phyloP scores from a whole-genome alignment of 2,113 vertebrate species.

The Monopterus albus region DNA sequence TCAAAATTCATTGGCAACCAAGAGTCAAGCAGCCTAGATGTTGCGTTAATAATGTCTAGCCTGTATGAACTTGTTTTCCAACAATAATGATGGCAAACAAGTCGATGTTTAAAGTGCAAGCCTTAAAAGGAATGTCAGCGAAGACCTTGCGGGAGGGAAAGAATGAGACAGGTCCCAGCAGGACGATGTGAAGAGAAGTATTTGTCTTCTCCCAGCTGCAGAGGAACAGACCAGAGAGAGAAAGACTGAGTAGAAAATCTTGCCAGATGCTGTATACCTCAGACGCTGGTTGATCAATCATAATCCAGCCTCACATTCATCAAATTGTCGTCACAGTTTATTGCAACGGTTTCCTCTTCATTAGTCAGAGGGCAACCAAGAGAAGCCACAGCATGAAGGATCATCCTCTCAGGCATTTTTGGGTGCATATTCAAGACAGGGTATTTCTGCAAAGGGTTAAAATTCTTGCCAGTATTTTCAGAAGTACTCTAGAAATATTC shows the following conservation, averaged over 20 bases:
- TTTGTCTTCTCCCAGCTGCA: conserved; percentile 38
- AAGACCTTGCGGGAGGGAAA: conserved; percentile 3
- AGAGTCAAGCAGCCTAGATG: background rate
- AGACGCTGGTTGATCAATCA: conserved; percentile 24
- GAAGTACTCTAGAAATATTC: background rate
- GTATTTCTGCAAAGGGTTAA: background rate
- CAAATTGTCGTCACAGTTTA: conserved; percentile 13
- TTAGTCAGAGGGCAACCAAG: conserved; percentile 26
- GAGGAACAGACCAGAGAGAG: conserved; percentile 13
- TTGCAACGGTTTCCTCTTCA: conserved; percentile 21
- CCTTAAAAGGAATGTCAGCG: background rate
- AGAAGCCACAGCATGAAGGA: conserved; percentile 45
- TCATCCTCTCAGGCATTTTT: background rate
- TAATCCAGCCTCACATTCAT: conserved; percentile 28
- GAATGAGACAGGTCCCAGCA: conserved; percentile 49
- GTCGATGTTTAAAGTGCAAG: background rate
- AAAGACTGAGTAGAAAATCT: conserved; percentile 33
- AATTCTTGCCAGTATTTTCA: background rate
- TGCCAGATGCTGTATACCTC: conserved; percentile 26
- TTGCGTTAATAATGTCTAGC: background rate
- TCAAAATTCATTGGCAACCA: background rate
- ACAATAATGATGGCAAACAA: background rate
- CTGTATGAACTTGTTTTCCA: conserved; percentile 13
- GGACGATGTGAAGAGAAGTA: conserved; percentile 5
- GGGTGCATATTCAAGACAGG: conserved; percentile 3